Evolutionary conservation across 2,888 invertebrate species (phyloP), one percentile per base, ranked within the genome.

Genomic region (Calliphora vomitoria): DNA sequence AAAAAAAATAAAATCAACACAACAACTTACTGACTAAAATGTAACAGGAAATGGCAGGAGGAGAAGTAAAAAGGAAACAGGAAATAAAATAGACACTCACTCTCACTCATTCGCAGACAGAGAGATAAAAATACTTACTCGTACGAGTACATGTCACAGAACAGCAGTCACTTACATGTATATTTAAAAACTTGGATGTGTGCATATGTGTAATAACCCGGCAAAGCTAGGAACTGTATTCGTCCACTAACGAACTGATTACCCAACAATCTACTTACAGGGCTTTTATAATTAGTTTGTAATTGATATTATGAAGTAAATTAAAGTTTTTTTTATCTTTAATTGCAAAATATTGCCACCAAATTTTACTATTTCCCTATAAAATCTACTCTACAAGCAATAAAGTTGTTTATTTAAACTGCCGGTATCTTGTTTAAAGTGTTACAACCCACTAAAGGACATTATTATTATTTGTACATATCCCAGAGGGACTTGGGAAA

Each of bases 21-120:
- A 13, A 25, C 31, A 25, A 13, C 31, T 13, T n/a, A 10, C 31
- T 3, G 3, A 35, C 8, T 3, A 35, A 47, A 31, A 50, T 8
- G 25, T 25, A 5, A 5, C 8, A 47, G 18, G 18, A n/a, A 71
- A 6, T 50, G 15, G 0, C 18, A 18, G 20, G 2, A 31, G 20
- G 2, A 50, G 20, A 20, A 20, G 13, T 35, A 60, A 60, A n/a
- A 47, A 58, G 68, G 68, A 79, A 79, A 79, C 58, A 79, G 78
- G 78, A 79, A 68, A 79, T 55, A 25, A 78, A 79, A 78, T 18
- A 64, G 41, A 64, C 35, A 76, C 10, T 50, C 53, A 8, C 25
- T n/a, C 58, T 55, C 13, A 55, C 55, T 35, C 55, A 53, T 6
- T 38, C n/a, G 18, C 6, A 0, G 11, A 38, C 15, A 72, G 20